Conservation (phyloP, 2,113 vertebrate species). For the Panthera tigris region DNA sequence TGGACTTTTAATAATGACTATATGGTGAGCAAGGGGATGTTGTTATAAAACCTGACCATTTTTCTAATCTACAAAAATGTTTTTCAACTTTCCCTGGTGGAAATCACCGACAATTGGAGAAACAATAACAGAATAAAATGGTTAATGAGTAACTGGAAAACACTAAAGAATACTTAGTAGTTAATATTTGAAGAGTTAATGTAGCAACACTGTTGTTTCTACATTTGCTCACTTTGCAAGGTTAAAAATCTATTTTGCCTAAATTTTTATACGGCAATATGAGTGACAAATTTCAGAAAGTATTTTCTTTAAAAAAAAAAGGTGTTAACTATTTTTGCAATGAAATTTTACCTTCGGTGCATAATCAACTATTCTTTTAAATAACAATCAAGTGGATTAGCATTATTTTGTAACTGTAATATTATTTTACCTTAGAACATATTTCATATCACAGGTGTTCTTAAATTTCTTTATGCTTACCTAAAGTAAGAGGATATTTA, state of each 20-base stretch:
- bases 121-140: slow-evolving; percentile 21
- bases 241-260: neutral
- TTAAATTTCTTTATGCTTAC: slow-evolving; percentile 14
- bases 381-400: neutral
- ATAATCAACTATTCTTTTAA: neutral
- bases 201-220: neutral
- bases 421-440: neutral
- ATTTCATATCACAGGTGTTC: neutral
- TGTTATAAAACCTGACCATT: slow-evolving; percentile 40
- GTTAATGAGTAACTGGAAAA: slow-evolving; percentile 50
- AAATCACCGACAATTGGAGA: slow-evolving; percentile 21
- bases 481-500: neutral
- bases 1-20: neutral
- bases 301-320: neutral
- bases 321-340: neutral
- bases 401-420: neutral
- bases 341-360: neutral
- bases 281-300: slow-evolving; percentile 29
- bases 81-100: neutral
- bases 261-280: neutral
- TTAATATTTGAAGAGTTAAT: slow-evolving; percentile 50
- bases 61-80: slow-evolving; percentile 9
- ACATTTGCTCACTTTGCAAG: slow-evolving; percentile 24
- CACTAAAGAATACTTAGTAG: slow-evolving; percentile 1
- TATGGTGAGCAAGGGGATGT: neutral